Percentiles rank a stretch among this genome's conserved stretches.
phyloP scores from a whole-genome alignment of 2,888 invertebrate genomes.

The Apocheima hispidaria region DNA sequence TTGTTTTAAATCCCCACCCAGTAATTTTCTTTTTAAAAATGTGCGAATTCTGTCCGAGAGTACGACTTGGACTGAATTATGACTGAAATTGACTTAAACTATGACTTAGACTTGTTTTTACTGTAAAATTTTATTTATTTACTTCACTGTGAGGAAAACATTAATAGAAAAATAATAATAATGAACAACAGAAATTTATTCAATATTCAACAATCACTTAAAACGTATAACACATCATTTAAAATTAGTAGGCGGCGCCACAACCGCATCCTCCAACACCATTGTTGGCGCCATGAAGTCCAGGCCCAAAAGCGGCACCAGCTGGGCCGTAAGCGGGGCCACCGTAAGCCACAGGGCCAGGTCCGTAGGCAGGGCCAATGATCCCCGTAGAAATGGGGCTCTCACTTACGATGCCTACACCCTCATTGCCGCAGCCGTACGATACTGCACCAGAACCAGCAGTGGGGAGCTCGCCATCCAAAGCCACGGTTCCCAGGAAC shows the following conservation, averaged over 20 bases:
- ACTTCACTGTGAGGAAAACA: too few species aligned
- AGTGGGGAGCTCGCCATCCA: conserved; percentile 58
- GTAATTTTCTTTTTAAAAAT: too few species aligned
- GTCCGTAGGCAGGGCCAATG: conserved; percentile 21
- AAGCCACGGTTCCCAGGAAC: conserved; percentile 55
- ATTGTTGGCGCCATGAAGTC: conserved; percentile 1
- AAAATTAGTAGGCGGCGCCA: conserved; percentile 19
- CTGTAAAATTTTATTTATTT: too few species aligned
- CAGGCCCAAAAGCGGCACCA: conserved; percentile 2
- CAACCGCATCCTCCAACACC: conserved; percentile 34
- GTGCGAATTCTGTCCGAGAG: too few species aligned
- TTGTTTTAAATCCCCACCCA: too few species aligned
- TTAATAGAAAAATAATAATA: neutral
- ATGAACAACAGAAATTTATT: conserved; percentile 18
- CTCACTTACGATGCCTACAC: conserved; percentile 53
- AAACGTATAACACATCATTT: neutral
- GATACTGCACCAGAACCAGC: conserved; percentile 57
- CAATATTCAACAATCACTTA: conserved; percentile 25
- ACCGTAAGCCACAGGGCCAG: conserved; percentile 19
- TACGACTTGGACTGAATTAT: too few species aligned
- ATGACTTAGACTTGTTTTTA: too few species aligned
- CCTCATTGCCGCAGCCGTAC: conserved; percentile 57
- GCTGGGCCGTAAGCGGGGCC: conserved; percentile 19
- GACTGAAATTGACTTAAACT: too few species aligned
- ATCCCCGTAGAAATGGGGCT: conserved; percentile 45